Evolutionary conservation across 2,113 vertebrate species (phyloP).

Genomic region (Trachemys scripta): DNA sequence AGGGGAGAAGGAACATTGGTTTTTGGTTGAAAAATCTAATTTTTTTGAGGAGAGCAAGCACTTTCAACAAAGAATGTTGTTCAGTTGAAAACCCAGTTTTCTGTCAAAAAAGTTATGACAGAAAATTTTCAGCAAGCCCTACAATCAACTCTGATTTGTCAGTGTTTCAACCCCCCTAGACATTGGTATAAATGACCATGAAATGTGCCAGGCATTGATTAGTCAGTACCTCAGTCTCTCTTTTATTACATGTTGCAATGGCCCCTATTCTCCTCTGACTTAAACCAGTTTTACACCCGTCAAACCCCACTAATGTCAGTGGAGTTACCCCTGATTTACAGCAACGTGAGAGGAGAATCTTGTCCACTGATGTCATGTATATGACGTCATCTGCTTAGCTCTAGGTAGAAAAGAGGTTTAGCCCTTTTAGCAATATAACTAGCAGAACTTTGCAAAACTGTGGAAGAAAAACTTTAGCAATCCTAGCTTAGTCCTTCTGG

Average conservation of each 20-base stretch:
- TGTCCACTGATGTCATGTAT: background rate
- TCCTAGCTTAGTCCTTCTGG: background rate
- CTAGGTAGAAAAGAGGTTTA: background rate
- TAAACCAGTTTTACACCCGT: background rate
- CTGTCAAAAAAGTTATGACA: background rate
- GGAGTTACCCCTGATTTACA: background rate
- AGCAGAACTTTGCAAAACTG: background rate
- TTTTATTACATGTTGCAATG: background rate
- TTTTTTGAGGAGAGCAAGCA: background rate
- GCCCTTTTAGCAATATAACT: background rate
- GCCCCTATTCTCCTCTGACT: background rate
- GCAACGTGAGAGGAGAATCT: background rate
- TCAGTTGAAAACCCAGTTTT: background rate
- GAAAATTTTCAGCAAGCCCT: background rate
- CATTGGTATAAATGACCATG: background rate
- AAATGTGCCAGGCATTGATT: background rate
- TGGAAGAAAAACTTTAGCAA: background rate
- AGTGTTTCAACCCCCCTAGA: background rate
- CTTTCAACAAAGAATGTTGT: background rate
- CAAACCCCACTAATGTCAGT: background rate
- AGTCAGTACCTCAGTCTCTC: background rate
- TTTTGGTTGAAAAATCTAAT: conserved; percentile 13
- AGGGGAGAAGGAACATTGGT: background rate
- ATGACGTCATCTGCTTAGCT: background rate
- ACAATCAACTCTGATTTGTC: background rate